A percentile compares a stretch with the other conserved stretches of the same genome.
phyloP scores from a whole-genome alignment of 2,113 vertebrate genomes.

The Grantiella picta region DNA sequence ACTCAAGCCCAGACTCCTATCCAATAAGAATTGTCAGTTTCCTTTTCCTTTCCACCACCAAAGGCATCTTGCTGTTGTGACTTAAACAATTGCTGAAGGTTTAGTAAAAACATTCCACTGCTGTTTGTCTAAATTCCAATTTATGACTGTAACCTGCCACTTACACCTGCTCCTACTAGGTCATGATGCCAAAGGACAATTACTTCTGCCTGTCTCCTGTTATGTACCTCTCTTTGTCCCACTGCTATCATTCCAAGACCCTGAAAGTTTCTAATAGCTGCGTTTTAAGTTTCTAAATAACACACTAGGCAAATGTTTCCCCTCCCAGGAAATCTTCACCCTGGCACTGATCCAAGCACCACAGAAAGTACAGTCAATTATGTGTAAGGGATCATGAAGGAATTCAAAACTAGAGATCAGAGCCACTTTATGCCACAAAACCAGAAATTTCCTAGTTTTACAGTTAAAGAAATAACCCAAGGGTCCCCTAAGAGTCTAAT shows the following conservation, averaged over 20 bases:
- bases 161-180: background rate
- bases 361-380: background rate
- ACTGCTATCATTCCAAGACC: background rate
- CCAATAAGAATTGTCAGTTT: background rate
- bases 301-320: background rate
- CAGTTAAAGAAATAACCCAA: background rate
- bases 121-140: background rate
- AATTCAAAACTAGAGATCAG: background rate
- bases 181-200: background rate
- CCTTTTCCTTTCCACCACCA: background rate
- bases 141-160: background rate
- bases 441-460: background rate
- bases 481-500: background rate
- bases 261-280: background rate
- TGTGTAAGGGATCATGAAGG: background rate
- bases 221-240: background rate
- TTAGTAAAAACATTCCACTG: background rate
- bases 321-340: background rate
- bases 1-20: background rate
- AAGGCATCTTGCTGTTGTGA: background rate
- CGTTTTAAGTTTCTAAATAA: background rate
- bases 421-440: background rate
- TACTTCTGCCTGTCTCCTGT: background rate
- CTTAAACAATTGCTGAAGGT: fast-evolving
- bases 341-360: background rate